Percentiles rank a stretch among this genome's conserved stretches.
Conservation (phyloP, 1,140 invertebrate genomes). For the Tetragonula clypearis region DNA sequence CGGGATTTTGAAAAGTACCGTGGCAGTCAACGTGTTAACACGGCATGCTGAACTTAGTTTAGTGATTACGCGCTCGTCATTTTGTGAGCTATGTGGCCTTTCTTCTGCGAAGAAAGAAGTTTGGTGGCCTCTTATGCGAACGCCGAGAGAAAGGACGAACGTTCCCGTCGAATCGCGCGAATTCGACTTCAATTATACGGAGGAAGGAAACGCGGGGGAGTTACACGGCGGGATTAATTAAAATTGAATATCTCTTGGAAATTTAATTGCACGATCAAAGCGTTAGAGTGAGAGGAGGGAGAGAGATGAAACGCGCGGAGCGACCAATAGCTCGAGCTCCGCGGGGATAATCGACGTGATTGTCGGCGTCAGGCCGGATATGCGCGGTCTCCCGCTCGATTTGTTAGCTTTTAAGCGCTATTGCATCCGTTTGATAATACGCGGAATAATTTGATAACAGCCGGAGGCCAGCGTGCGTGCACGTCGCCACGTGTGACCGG, state of each 20-base stretch:
- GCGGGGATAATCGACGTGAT: conserved; percentile 45
- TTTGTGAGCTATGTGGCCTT: too few species aligned
- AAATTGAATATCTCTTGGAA: conserved; percentile 67
- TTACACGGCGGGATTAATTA: conserved; percentile 65
- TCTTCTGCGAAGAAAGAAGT: too few species aligned
- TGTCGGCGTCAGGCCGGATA: conserved; percentile 33
- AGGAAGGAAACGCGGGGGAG: neutral
- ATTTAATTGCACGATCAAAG: conserved; percentile 67
- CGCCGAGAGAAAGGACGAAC: neutral
- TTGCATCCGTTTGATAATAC: conserved; percentile 32
- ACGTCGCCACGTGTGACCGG: neutral
- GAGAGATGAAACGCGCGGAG: neutral
- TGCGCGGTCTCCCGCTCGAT: conserved; percentile 31
- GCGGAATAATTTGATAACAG: conserved; percentile 44
- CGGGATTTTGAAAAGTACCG: too few species aligned
- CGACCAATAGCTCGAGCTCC: neutral
- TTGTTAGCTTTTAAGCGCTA: conserved; percentile 50
- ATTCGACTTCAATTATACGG: conserved; percentile 49
- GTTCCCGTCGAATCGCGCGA: neutral
- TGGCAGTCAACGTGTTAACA: too few species aligned
- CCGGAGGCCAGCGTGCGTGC: neutral
- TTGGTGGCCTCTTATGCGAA: too few species aligned
- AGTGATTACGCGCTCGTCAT: too few species aligned
- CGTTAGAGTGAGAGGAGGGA: neutral
- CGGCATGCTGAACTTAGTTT: too few species aligned